Evolutionary conservation across 2,888 invertebrate species (phyloP), one percentile per base, ranked within the genome.

Genomic region (Hydroisotoma schaefferi): DNA sequence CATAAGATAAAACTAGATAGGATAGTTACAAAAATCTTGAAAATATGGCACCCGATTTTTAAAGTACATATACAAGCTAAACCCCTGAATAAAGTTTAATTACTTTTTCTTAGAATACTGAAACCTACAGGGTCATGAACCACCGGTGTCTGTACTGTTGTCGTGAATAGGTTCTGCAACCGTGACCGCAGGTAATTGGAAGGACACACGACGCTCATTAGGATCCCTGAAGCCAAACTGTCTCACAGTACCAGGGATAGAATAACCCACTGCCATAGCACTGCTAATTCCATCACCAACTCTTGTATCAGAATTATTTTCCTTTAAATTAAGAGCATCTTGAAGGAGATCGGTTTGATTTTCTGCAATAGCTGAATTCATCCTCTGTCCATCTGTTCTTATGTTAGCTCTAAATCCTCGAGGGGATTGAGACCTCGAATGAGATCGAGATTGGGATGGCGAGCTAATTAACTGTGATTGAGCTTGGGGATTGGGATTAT

Each of bases 181-280:
- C 10, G 55, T 46, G n/a, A 46, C 44, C 27, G 55, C 37, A 40
- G 65, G 65, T 44, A 65, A 48, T 47, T 65, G 65, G 54, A 65
- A 65, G 15, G 61, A 61, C 20, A 65, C 65, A 8, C 65, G 47
- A 29, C 65, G 65, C 23, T 65, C 61, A 25, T 48, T 52, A n/a
- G 55, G 49, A 44, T 56, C 57, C 23, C 55, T 49, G 22, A 8
- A 43, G n/a, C 52, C 52, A 37, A 52, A 52, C 27, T 57, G 23
- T n/a, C 33, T 48, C 25, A 20, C 33, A 20, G 25, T 40, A 27
- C 43, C 37, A 20, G 55, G 28, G 27, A 47, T 49, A 23, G 38
- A 47, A n/a, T n/a, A n/a, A n/a, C n/a, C n/a, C n/a, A n/a, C n/a
- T n/a, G n/a, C n/a, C n/a, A n/a, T n/a, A n/a, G n/a, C n/a, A 26